Conservation (phyloP, 2,888 invertebrate species). For the Priapulus caudatus region DNA sequence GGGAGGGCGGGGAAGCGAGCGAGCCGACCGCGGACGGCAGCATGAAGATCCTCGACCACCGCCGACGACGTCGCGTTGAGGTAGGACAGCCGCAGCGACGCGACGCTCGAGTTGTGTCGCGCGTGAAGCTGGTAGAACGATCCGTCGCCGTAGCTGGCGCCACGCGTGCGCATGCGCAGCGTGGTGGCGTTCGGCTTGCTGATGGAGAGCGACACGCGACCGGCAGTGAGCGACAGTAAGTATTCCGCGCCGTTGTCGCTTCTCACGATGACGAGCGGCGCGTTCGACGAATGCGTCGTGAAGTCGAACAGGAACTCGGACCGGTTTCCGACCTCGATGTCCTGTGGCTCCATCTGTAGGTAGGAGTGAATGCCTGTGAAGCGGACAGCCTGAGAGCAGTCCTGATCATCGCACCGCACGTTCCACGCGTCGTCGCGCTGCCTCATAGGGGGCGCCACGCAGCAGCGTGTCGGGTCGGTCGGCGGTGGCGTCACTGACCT, state of each 20-base stretch:
- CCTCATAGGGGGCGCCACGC: neutral
- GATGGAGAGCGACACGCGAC: too few species aligned
- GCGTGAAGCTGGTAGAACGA: neutral
- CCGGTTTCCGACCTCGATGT: neutral
- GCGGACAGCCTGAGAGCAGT: neutral
- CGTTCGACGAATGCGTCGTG: neutral
- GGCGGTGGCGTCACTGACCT: neutral
- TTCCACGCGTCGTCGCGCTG: too few species aligned
- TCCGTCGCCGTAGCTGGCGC: conserved; percentile 1
- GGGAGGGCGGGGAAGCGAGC: neutral
- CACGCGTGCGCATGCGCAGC: neutral
- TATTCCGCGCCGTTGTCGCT: neutral
- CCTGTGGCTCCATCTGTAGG: neutral
- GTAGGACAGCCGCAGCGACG: neutral
- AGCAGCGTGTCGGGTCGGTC: neutral
- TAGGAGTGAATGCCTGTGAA: neutral
- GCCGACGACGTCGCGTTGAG: neutral
- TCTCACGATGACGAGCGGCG: neutral
- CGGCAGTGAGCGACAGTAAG: neutral
- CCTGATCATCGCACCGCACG: neutral
- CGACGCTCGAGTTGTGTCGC: neutral
- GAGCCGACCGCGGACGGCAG: neutral
- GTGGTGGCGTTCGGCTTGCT: too few species aligned
- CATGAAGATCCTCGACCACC: neutral
- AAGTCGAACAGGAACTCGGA: neutral